A percentile compares a stretch with the other conserved stretches of the same genome.
Conservation (phyloP, 1,140 invertebrate species). For the Atta cephalotes region DNA sequence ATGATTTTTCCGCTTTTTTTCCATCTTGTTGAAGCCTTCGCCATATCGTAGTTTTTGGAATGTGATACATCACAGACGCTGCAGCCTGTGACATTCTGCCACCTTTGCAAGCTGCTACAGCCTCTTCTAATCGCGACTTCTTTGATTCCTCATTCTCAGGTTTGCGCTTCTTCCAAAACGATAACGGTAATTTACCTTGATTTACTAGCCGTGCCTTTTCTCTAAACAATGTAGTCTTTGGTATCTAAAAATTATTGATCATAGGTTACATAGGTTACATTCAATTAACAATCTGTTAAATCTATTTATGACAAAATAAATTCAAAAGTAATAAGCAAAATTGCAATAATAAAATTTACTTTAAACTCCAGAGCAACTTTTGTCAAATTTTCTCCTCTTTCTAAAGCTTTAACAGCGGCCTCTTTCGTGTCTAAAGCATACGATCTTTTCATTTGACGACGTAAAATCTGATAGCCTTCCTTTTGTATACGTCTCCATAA, state of each 20-base stretch:
- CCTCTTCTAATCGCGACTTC: constrained; percentile 86
- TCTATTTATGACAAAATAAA: not conserved
- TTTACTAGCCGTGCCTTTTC: constrained; percentile 87
- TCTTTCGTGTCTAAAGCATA: constrained; percentile 85
- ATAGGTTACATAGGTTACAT: constrained; percentile 65
- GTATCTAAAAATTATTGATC: constrained; percentile 82
- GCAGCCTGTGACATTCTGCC: constrained; percentile 88
- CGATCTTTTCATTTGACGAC: constrained; percentile 84
- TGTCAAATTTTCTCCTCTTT: constrained; percentile 87
- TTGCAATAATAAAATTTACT: constrained; percentile 71
- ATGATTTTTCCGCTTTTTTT: constrained; percentile 65
- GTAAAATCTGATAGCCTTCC: constrained; percentile 81
- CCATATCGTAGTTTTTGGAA: constrained; percentile 89
- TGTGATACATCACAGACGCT: constrained; percentile 87
- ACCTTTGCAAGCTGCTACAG: constrained; percentile 87
- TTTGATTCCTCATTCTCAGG: constrained; percentile 85
- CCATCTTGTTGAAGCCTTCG: constrained; percentile 85
- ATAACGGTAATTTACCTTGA: constrained; percentile 86
- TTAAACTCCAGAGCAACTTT: constrained; percentile 86
- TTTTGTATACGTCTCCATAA: constrained; percentile 88
- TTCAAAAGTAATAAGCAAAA: constrained; percentile 26
- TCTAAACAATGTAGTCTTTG: constrained; percentile 88
- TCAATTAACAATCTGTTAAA: constrained; percentile 22
- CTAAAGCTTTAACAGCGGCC: constrained; percentile 86
- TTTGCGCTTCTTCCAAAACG: constrained; percentile 85